Conservation (phyloP, 2,113 vertebrate genomes). For the Thermophis baileyi region DNA sequence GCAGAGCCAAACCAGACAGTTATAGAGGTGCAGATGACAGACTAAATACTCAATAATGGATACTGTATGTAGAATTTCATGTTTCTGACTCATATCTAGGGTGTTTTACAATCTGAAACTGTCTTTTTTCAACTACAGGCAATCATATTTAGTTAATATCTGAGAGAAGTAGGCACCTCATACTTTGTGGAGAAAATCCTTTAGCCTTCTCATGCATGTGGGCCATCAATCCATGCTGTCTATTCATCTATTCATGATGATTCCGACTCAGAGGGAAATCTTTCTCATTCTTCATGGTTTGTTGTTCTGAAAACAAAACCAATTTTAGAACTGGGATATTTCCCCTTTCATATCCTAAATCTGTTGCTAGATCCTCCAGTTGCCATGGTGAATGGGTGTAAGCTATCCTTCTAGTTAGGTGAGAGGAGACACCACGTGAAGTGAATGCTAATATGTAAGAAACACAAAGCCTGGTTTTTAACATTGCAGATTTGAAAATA, state of each 20-base stretch:
- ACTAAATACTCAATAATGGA: not conserved
- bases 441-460: conserved; percentile 64
- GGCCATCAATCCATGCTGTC: not conserved
- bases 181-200: conserved; percentile 47
- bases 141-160: conserved; percentile 40
- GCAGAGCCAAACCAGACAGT: no score
- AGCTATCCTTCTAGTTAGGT: conserved; percentile 61
- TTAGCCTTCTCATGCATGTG: conserved; percentile 47
- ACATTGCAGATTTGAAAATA: conserved; percentile 11
- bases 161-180: conserved; percentile 42
- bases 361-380: conserved; percentile 71
- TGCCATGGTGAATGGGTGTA: conserved; percentile 75
- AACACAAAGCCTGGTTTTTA: conserved; percentile 34
- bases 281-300: conserved; percentile 38
- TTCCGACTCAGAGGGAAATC: conserved; percentile 58
- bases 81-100: not conserved
- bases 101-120: not conserved
- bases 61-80: not conserved
- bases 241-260: conserved; percentile 40
- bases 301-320: conserved; percentile 68
- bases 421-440: conserved; percentile 59
- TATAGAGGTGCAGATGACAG: no score
- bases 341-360: conserved; percentile 63
- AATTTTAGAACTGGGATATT: conserved; percentile 72
- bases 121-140: not conserved